A percentile compares a stretch with the other conserved stretches of the same genome.
Evolutionary conservation across 1,140 invertebrate genomes (phyloP).

Genomic region (Proctacanthus coquilletti): DNA sequence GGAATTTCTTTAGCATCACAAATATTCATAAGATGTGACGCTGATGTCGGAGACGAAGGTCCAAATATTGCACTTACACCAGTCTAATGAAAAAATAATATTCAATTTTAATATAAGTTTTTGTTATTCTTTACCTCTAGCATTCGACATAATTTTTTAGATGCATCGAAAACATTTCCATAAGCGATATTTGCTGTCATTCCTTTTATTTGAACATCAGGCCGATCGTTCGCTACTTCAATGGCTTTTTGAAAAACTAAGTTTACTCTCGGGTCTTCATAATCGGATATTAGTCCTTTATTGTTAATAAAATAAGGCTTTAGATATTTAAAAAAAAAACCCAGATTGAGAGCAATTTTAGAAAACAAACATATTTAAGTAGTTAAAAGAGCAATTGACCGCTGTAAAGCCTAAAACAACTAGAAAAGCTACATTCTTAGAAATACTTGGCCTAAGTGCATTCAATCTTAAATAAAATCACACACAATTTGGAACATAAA

Average conservation of each 20-base stretch:
- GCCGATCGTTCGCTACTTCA: slow-evolving; percentile 19
- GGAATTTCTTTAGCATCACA: slow-evolving; percentile 80
- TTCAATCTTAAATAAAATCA: too few relatives aligned
- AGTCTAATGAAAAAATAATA: slow-evolving; percentile 22
- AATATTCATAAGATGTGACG: slow-evolving; percentile 67
- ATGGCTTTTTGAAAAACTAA: slow-evolving; percentile 24
- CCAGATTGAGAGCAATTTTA: too few relatives aligned
- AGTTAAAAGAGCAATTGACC: too few relatives aligned
- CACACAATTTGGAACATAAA: too few relatives aligned
- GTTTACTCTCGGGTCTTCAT: too few relatives aligned
- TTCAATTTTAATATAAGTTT: background rate
- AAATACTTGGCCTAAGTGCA: too few relatives aligned
- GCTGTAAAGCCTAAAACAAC: too few relatives aligned
- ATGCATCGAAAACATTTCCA: slow-evolving; percentile 29
- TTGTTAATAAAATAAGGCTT: too few relatives aligned
- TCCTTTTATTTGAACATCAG: slow-evolving; percentile 14
- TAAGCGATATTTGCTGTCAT: slow-evolving; percentile 6
- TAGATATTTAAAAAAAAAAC: too few relatives aligned
- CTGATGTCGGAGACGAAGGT: slow-evolving; percentile 46
- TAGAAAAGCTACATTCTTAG: too few relatives aligned
- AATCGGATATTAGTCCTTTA: too few relatives aligned
- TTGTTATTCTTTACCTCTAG: slow-evolving; percentile 18
- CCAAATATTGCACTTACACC: slow-evolving; percentile 71
- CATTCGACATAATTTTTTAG: slow-evolving; percentile 28
- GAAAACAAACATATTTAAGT: too few relatives aligned